Base-by-base conservation (phyloP, 2,888 invertebrate species). In the Mongoloraphidia duomilia region DNA sequence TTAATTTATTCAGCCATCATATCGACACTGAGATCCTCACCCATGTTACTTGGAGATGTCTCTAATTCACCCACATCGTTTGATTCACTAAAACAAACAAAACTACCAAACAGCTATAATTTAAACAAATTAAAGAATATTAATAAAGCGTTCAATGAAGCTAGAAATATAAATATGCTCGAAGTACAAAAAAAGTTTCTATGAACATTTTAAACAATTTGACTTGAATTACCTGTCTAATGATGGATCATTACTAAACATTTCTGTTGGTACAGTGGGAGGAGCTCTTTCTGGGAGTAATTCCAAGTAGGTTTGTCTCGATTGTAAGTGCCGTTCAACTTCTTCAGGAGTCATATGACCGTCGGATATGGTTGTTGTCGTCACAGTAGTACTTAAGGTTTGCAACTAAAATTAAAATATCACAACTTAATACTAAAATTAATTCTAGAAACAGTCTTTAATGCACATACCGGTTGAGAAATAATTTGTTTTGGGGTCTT, bases 201-300 rank as follows among this genome's bases (percentile, higher is more conserved):
- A 34, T 26, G 8, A 34, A 49, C 34, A 44, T 10, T 8, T 47
- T 17, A 13, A 37, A 26, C 13, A 36, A 38, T 33, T 36, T 13
- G 43, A 41, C 9, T 17, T 36, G 17, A 37, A 42, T 59, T 68
- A 84, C 86, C 86, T 86, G 64, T 89, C 89, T 44, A 88, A 69
- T 2, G 91, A 90, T 47, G 89, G 89, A 60, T 93, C 92, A 67
- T 92, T 92, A 67, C 91, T 92, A 63, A 94, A 93, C 84, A 93
- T 90, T 69, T 93, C 92, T 39, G 84, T 87, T 5, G 93, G 93
- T 34, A 93, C 87, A 10, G 90, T 89, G 1, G 89, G 83, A 0
- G 91, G 89, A 34, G 91, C 87, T 57, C 87, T 78, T 64, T 91
- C 91, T 2, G 87, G 85, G 54, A 87, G 74, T 53, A 89, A 70